Evolutionary conservation across 2,113 vertebrate species (phyloP).

Genomic region (Dasypus novemcinctus): DNA sequence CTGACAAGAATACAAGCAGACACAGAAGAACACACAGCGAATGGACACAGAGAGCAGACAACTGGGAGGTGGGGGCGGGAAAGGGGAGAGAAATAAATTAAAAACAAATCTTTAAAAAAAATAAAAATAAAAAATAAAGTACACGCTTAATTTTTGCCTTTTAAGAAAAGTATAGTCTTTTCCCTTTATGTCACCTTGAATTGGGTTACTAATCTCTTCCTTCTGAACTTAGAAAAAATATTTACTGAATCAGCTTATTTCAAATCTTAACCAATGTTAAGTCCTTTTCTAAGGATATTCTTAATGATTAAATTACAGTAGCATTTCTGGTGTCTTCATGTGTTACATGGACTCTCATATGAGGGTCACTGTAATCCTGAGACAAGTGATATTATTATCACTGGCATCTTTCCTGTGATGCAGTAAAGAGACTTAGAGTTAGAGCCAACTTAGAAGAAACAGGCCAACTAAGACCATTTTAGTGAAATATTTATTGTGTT

Average conservation of each 20-base stretch:
- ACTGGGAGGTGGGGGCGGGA: too few species aligned
- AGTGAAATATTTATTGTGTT: background rate
- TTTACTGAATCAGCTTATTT: conserved; percentile 2
- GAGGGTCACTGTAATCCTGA: background rate
- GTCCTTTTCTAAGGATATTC: background rate
- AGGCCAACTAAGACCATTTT: background rate
- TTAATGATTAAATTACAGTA: background rate
- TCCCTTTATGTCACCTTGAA: background rate
- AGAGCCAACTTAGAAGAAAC: background rate
- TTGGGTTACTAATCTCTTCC: conserved; percentile 5
- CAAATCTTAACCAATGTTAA: conserved; percentile 12
- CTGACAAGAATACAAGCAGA: too few species aligned
- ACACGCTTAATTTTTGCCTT: background rate
- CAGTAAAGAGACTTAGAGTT: background rate
- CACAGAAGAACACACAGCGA: too few species aligned
- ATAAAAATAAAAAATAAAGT: too few species aligned
- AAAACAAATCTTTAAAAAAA: too few species aligned
- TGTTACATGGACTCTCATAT: background rate
- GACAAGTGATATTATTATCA: background rate
- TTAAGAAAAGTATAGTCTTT: background rate
- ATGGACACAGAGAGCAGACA: too few species aligned
- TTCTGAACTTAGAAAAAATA: background rate
- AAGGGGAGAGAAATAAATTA: too few species aligned
- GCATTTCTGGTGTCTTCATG: background rate
- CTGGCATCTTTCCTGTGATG: background rate